Base-by-base conservation (phyloP, 2,888 invertebrate species). In the Tenthredo scrophulariae region DNA sequence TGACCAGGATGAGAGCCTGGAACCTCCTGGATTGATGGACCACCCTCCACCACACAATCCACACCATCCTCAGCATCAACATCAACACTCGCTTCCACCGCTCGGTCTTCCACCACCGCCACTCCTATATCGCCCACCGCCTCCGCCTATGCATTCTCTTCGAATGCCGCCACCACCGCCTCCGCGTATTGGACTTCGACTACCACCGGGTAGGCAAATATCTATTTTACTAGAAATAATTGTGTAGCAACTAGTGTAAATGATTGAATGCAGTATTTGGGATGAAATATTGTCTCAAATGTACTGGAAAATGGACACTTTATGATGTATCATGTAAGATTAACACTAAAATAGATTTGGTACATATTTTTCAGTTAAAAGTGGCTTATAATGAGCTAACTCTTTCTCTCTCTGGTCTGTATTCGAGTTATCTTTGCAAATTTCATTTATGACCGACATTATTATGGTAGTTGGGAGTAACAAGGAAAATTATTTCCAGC, bases 121-220 rank as follows among this genome's bases (percentile, higher is more conserved):
- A 54, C 94, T 95, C 15, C 94, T 95, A 91, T 95, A 95, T 87
- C 91, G 95, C 29, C 95, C 95, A 15, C 95, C 96, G 29, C 93
- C 94, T 6, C 93, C 94, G 0, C 92, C 93, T 18, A 91, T 94
- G 86, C 92, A 93, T 40, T 86, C 86, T 86, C 94, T 95, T 0
- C 91, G 94, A 77, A 93, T 93, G 91, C 93, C 94, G 87, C 94
- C 95, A 1, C 95, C 94, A 2, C 94, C 94, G 26, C 93, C 94
- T 10, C 93, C 94, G 6, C 93, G 94, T 18, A 92, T 94, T 72
- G 93, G 94, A 88, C 89, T 94, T 89, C 88, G 95, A 93, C 91
- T 95, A 90, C 95, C 95, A 26, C 95, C 95, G 29, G 93, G 93
- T 93, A 90, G 88, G 67, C 72, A 22, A 6, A 82, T 54, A 43